phyloP scores from a whole-genome alignment of 2,888 invertebrate species.

The Salpingus planirostris region DNA sequence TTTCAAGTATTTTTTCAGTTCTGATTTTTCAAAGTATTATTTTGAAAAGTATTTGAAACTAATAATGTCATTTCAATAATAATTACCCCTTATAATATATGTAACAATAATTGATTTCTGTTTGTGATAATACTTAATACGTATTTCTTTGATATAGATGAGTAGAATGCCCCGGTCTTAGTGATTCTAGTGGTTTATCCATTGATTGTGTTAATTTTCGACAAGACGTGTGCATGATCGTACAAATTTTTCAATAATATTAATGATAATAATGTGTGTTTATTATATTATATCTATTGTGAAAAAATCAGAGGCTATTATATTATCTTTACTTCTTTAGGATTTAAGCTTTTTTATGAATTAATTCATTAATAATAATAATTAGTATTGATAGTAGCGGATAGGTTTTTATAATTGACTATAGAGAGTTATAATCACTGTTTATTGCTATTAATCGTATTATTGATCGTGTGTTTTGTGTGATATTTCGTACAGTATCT shows the following conservation, averaged over 20 bases:
- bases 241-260: slow-evolving; percentile 25
- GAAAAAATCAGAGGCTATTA: slow-evolving; percentile 25
- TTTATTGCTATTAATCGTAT: neutral
- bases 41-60: slow-evolving; percentile 16
- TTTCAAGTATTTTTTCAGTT: slow-evolving; percentile 24
- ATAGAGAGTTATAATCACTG: slow-evolving; percentile 10
- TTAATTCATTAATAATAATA: too few species aligned
- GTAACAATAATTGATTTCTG: too few species aligned
- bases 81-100: too few species aligned
- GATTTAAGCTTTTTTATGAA: slow-evolving; percentile 24
- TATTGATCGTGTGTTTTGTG: slow-evolving; percentile 19
- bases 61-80: slow-evolving; percentile 5
- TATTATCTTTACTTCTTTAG: too few species aligned
- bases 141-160: slow-evolving; percentile 21
- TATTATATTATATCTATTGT: too few species aligned
- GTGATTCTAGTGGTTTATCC: too few species aligned
- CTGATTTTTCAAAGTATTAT: too few species aligned
- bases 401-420: slow-evolving; percentile 24
- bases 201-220: slow-evolving; percentile 14
- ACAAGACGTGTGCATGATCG: slow-evolving; percentile 25
- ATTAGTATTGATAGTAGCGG: too few species aligned
- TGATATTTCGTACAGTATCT: slow-evolving; percentile 24
- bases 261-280: slow-evolving; percentile 22
- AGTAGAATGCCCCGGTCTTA: too few species aligned
- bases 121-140: too few species aligned